Evolutionary conservation across 2,888 invertebrate species (phyloP), one percentile per base, ranked within the genome.

Genomic region (Thereva unica): DNA sequence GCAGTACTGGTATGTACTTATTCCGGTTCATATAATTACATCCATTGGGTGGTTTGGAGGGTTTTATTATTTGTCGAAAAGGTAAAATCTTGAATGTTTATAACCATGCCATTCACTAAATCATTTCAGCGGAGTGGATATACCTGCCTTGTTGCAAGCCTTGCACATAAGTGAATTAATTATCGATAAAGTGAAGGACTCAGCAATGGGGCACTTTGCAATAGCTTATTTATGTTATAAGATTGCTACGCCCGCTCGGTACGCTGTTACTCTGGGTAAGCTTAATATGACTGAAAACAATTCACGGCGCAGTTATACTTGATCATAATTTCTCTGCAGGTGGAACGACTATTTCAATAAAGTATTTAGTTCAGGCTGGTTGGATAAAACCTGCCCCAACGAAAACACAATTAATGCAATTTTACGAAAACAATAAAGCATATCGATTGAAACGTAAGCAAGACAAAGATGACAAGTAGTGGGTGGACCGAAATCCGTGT

Each of bases 1-100:
- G 78, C 91, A 96, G 77, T 97, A 98, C 82, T 98, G 98, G 93
- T 96, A 98, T 82, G 92, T 98, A 64, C 82, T 97, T 67, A 84
- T 98, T 67, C 97, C 95, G 4, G 97, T 99, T 3, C 98, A 99
- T 82, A 76, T 92, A 56, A 86, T 88, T 12, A 96, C 96, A 7
- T 98, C 97, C 2, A 83, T 87, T 41, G 84, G 90, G 66, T 99
- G 97, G 97, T 89, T 92, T 79, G 91, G 90, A 10, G 83, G 88
- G 23, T 95, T 96, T 81, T 98, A 95, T 82, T 89, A 91, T 76
- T 81, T 89, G 73, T 91, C 93, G 7, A 87, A 88, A 80, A 92
- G 93, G 96, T 96, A 52, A 55, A 53, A 40, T n/a, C 67, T 59
- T 55, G 38, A 67, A 12, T 40, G 8, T 56, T 12, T 56, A 50